Evolutionary conservation across 2,888 invertebrate genomes (phyloP).

Genomic region (Zeuzera pyrina): DNA sequence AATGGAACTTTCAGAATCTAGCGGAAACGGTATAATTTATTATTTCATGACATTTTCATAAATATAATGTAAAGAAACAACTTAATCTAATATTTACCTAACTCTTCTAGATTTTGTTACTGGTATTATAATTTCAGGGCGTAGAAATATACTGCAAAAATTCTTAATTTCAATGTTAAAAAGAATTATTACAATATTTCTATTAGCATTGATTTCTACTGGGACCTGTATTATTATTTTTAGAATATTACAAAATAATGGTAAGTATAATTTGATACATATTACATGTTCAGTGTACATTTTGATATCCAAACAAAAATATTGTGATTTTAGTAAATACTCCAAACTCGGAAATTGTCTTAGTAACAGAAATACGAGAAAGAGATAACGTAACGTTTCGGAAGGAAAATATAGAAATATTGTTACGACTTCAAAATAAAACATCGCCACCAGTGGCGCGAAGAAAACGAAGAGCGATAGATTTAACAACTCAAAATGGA

Average conservation of each 20-base stretch:
- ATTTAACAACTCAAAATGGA: constrained; percentile 3
- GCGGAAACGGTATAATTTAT: constrained; percentile 27
- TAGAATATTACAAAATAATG: constrained; percentile 29
- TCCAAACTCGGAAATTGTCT: constrained; percentile 37
- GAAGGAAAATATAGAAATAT: constrained; percentile 30
- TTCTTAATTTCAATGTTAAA: constrained; percentile 32
- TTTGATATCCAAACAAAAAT: neutral
- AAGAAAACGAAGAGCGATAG: constrained; percentile 27
- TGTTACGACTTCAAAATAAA: constrained; percentile 33
- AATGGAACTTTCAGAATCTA: constrained; percentile 58
- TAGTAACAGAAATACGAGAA: constrained; percentile 34
- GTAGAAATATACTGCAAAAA: constrained; percentile 18
- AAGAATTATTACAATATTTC: constrained; percentile 29
- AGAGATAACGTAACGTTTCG: constrained; percentile 33
- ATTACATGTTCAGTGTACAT: neutral
- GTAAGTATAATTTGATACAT: constrained; percentile 22
- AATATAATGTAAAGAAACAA: too few relatives aligned
- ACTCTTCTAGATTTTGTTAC: too few relatives aligned
- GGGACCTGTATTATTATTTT: constrained; percentile 34
- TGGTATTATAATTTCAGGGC: neutral
- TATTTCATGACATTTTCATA: neutral
- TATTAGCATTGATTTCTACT: constrained; percentile 29
- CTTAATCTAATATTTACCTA: too few relatives aligned
- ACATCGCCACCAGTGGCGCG: too few relatives aligned
- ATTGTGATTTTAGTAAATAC: constrained; percentile 26